These are phyloP conservation scores for Myripristis jacobus DNA, from an alignment of 2,797 vertebrate genomes.

Conservation along the genomic window DNA sequence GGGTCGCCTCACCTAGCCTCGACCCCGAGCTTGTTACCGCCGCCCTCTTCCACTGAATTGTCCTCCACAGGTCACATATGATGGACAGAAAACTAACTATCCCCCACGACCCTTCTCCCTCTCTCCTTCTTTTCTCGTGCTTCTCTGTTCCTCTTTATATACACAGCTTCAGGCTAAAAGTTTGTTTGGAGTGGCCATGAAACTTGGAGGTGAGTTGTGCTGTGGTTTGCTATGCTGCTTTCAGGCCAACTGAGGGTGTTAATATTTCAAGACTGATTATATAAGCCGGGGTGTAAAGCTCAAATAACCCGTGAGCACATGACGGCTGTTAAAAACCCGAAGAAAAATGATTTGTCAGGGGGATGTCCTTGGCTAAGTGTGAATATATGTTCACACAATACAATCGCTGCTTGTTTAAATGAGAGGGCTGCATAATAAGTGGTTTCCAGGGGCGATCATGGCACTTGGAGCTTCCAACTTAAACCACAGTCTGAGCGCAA, in stretches of 20 bases:
- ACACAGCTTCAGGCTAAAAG: slow-evolving; percentile 1
- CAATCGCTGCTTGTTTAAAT: slow-evolving; percentile 1
- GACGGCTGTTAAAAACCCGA: slow-evolving; percentile 9
- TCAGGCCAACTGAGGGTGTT: slow-evolving; percentile 33
- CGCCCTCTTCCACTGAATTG: slow-evolving; percentile 34
- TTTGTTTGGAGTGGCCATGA: not conserved
- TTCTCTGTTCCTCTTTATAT: slow-evolving; percentile 6
- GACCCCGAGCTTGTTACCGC: slow-evolving; percentile 74
- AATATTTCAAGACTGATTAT: slow-evolving; percentile 58
- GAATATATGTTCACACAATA: slow-evolving; percentile 6
- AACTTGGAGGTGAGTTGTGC: slow-evolving; percentile 20
- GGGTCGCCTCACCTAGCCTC: slow-evolving; percentile 45
- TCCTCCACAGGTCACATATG: slow-evolving; percentile 55
- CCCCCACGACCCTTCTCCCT: not conserved
- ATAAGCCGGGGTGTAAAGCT: slow-evolving; percentile 37
- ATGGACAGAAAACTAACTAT: slow-evolving; percentile 43
- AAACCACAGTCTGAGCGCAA: too few species aligned
- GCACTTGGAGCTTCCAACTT: too few species aligned
- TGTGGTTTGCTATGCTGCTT: not conserved
- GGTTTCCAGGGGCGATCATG: too few species aligned
- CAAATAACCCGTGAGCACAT: slow-evolving; percentile 38
- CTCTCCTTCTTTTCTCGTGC: not conserved
- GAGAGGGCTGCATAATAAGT: not conserved
- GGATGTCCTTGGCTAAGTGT: slow-evolving; percentile 39
- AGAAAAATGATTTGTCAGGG: not conserved